These are phyloP conservation scores for Spodoptera picta DNA, from an alignment of 2,888 invertebrate genomes.

Conservation along the genomic window DNA sequence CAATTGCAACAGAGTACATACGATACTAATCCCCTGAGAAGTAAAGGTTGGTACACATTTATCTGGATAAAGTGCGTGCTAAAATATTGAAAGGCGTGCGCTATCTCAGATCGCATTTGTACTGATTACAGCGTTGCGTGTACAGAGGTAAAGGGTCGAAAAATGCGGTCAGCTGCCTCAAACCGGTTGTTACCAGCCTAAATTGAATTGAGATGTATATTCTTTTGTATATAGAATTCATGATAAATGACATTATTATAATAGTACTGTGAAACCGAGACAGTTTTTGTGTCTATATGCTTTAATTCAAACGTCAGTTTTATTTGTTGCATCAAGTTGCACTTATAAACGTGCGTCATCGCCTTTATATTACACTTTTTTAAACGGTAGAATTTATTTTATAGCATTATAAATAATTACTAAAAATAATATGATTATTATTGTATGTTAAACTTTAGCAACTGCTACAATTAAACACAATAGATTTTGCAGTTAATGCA, in stretches of 20 bases:
- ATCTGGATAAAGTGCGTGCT: slow-evolving; percentile 83
- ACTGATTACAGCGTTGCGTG: slow-evolving; percentile 77
- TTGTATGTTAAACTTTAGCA: slow-evolving; percentile 28
- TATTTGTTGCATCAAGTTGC: slow-evolving; percentile 8
- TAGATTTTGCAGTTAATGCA: slow-evolving; percentile 37
- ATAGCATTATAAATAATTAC: slow-evolving; percentile 1
- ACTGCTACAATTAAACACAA: slow-evolving; percentile 35
- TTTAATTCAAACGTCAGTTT: slow-evolving; percentile 19
- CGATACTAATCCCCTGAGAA: slow-evolving; percentile 67
- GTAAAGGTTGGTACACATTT: slow-evolving; percentile 78
- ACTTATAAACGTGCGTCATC: too few species aligned
- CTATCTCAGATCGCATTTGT: slow-evolving; percentile 83
- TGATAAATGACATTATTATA: slow-evolving; percentile 41
- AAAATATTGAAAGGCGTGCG: slow-evolving; percentile 82
- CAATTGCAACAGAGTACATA: slow-evolving; percentile 57
- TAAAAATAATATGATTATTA: slow-evolving; percentile 9
- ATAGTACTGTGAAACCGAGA: slow-evolving; percentile 23
- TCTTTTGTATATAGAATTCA: slow-evolving; percentile 37
- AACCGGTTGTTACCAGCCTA: slow-evolving; percentile 42
- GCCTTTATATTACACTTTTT: too few species aligned
- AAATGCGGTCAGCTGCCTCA: slow-evolving; percentile 52
- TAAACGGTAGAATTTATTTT: background rate
- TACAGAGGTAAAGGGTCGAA: slow-evolving; percentile 67
- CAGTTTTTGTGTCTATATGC: slow-evolving; percentile 17
- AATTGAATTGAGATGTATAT: slow-evolving; percentile 52